Base-by-base conservation (phyloP, 2,888 invertebrate genomes). In the Cephalotes varians region DNA sequence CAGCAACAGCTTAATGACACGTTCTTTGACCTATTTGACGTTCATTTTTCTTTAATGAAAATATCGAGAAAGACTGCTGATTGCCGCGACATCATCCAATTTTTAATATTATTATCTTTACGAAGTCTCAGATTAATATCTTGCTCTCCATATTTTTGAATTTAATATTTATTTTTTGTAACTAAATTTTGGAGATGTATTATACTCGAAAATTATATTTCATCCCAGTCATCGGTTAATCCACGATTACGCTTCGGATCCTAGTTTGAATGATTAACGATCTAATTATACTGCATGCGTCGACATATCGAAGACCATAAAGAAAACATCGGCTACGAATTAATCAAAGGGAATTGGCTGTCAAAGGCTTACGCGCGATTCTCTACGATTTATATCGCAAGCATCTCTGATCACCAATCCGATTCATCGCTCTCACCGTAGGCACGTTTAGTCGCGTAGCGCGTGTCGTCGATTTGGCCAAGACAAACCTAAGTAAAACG, bases 401-500 rank as follows among this genome's bases (percentile, higher is more conserved):
- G 5, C 25, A 51, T 18, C 21, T 69, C 15, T 5, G 49, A 28
- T n/a, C 28, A n/a, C 18, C 44, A 10, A 40, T 9, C 44, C 58
- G 31, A 73, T 44, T 12, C 28, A n/a, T 44, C 40, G 58, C 28
- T 40, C 21, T 40, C 7, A 21, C 44, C 31, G 15, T 34, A 34
- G 47, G 60, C 49, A 60, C 37, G 79, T 18, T 31, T 18, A 40
- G 69, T 18, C 56, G 58, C 47, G 54, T 12, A 51, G 21, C 49
- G 51, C 49, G 62, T 34, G 2, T 34, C 44, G 6, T 49, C 49
- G 40, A 56, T 62, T 80, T 62, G 74, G 21, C 51, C 69, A 80
- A 87, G 71, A 81, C 81, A 71, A 71, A 77, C 83, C 83, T 60
- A 83, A 85, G 83, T 85, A 81, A 88, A 88, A 87, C 85, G 83